Percentiles rank a stretch among this genome's conserved stretches.
These are phyloP conservation scores for Anaspis maculata DNA, from an alignment of 2,888 invertebrate species.

Conservation along the genomic window DNA sequence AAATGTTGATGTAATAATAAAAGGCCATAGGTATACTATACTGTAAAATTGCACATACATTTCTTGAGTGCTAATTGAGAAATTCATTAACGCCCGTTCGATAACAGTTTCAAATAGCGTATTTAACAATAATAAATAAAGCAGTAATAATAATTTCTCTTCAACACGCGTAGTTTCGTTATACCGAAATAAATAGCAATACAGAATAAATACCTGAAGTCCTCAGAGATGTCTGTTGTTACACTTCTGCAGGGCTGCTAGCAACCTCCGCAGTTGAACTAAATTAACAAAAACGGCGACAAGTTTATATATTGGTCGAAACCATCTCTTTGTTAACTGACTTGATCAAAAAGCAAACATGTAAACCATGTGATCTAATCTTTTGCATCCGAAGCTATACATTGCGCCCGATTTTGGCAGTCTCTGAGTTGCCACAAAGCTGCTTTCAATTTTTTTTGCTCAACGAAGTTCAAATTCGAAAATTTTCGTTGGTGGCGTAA, in stretches of 20 bases:
- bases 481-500: too few relatives aligned
- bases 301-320: conserved; percentile 33
- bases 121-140: too few relatives aligned
- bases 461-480: too few relatives aligned
- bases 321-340: conserved; percentile 31
- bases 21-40: too few relatives aligned
- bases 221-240: conserved; percentile 24
- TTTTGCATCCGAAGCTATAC: conserved; percentile 6
- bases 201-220: conserved; percentile 27
- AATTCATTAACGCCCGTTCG: conserved; percentile 17
- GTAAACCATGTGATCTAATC: conserved; percentile 22
- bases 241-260: conserved; percentile 33
- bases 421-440: too few relatives aligned
- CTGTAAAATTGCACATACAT: too few relatives aligned
- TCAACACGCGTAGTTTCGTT: too few relatives aligned
- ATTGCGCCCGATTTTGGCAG: too few relatives aligned
- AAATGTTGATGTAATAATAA: too few relatives aligned
- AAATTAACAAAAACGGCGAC: conserved; percentile 28
- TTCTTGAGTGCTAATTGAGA: conserved; percentile 14
- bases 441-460: too few relatives aligned
- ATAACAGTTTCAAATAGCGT: conserved; percentile 14
- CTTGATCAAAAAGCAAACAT: conserved; percentile 33
- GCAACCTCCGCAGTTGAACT: conserved; percentile 35
- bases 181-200: too few relatives aligned
- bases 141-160: conserved; percentile 4